phyloP scores from a whole-genome alignment of 2,888 invertebrate species.

The Caradrina clavipalpis region DNA sequence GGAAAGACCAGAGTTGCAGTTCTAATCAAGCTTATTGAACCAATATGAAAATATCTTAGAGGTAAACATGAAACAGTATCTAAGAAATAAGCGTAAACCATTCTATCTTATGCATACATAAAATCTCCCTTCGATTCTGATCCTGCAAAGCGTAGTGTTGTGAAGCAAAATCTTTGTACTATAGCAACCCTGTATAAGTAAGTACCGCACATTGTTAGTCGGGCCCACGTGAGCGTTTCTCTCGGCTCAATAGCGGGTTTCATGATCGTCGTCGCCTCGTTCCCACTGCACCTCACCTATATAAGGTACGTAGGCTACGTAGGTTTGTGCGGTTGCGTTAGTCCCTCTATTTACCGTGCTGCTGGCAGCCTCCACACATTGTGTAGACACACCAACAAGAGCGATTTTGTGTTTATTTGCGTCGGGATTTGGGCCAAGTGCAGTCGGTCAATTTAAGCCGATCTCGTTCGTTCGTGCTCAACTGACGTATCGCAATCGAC shows the following conservation, averaged over 20 bases:
- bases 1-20: background rate
- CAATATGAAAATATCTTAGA: background rate
- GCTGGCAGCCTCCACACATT: slow-evolving; percentile 73
- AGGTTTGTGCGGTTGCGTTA: slow-evolving; percentile 66
- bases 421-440: slow-evolving; percentile 86
- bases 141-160: slow-evolving; percentile 22
- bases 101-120: background rate
- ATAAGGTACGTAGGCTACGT: slow-evolving; percentile 63
- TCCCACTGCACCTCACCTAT: slow-evolving; percentile 69
- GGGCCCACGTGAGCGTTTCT: slow-evolving; percentile 68
- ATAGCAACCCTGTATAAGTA: slow-evolving; percentile 44
- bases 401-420: slow-evolving; percentile 83
- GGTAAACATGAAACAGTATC: background rate
- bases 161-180: slow-evolving; percentile 41
- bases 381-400: slow-evolving; percentile 74
- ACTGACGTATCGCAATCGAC: slow-evolving; percentile 54
- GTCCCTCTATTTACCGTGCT: slow-evolving; percentile 75
- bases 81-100: background rate
- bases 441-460: slow-evolving; percentile 82
- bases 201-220: slow-evolving; percentile 62
- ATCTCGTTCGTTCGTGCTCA: slow-evolving; percentile 70
- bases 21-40: background rate
- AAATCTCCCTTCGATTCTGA: background rate
- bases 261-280: slow-evolving; percentile 75
- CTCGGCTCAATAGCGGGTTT: slow-evolving; percentile 71